Evolutionary conservation across 2,113 vertebrate genomes (phyloP).

Genomic region (Dicrurus megarhynchus): DNA sequence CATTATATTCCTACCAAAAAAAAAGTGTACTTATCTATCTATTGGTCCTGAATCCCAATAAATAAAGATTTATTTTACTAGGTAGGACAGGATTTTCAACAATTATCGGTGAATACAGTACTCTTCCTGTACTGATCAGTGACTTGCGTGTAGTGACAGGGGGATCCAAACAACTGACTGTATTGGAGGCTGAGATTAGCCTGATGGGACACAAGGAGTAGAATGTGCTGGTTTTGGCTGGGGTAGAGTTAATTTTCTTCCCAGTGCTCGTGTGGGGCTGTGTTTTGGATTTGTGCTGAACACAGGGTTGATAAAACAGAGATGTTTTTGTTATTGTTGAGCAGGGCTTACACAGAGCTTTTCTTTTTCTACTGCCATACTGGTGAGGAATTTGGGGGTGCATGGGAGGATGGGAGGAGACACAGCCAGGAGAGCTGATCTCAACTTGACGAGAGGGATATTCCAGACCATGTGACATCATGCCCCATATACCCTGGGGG

Average conservation of each 20-base stretch:
- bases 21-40: not conserved
- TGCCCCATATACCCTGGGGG: rapidly evolving
- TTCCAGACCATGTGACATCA: not conserved
- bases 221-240: not conserved
- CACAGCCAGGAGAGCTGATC: not conserved
- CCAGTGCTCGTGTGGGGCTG: rapidly evolving
- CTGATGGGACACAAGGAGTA: not conserved
- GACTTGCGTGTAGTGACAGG: not conserved
- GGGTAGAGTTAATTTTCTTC: not conserved
- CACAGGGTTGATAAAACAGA: not conserved
- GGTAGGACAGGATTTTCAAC: not conserved
- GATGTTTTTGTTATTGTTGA: not conserved
- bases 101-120: not conserved
- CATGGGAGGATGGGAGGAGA: not conserved
- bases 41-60: not conserved
- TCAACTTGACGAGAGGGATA: not conserved
- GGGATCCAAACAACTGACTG: not conserved
- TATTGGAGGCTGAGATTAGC: not conserved
- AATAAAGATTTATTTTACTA: not conserved
- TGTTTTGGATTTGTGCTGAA: not conserved
- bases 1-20: not conserved
- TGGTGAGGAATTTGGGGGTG: rapidly evolving
- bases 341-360: not conserved
- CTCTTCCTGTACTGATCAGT: not conserved
- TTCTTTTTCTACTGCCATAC: rapidly evolving